phyloP scores from a whole-genome alignment of 2,888 invertebrate species.

The Sepioteuthis lessoniana region DNA sequence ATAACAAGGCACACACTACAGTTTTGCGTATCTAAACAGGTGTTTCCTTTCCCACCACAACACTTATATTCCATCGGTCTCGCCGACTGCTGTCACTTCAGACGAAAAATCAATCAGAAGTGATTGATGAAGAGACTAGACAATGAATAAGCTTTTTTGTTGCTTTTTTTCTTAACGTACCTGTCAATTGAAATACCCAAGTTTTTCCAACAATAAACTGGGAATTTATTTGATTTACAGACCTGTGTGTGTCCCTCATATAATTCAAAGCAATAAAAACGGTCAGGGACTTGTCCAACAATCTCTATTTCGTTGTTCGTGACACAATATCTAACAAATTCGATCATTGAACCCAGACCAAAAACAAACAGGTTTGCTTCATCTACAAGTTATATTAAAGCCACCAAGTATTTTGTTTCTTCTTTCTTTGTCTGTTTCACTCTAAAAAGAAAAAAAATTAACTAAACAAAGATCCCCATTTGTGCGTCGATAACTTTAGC shows the following conservation, averaged over 20 bases:
- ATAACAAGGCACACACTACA: neutral
- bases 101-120: neutral
- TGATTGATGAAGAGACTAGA: neutral
- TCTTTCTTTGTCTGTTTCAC: no score
- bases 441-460: no score
- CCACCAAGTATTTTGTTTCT: neutral
- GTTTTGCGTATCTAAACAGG: neutral
- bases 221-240: slow-evolving; percentile 15
- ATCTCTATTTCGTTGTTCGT: neutral
- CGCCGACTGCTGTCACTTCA: neutral
- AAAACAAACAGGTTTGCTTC: neutral
- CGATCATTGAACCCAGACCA: neutral
- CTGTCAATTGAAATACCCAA: neutral
- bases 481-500: no score
- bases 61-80: neutral
- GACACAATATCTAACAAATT: neutral
- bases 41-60: neutral
- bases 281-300: neutral
- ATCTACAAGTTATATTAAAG: neutral
- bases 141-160: neutral
- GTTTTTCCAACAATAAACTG: slow-evolving; percentile 7
- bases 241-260: neutral
- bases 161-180: neutral
- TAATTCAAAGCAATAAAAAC: neutral
- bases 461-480: no score